These are phyloP conservation scores for Deroptyus accipitrinus DNA, from an alignment of 2,113 vertebrate genomes.

Conservation along the genomic window DNA sequence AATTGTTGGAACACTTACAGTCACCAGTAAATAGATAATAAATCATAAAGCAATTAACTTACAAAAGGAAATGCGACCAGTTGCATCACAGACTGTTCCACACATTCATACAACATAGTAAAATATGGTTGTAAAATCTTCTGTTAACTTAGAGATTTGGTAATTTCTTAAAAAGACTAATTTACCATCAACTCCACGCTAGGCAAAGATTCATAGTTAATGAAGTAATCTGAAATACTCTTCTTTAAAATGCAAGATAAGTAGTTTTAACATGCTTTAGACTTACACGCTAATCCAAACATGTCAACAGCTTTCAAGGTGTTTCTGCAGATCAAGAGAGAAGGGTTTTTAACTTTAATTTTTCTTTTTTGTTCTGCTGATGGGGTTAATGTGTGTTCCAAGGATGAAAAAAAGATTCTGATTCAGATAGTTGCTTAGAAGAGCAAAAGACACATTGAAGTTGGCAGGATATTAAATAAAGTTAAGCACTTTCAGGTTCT, in stretches of 20 bases:
- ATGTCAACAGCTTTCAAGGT: neutral
- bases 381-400: neutral
- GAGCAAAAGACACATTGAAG: neutral
- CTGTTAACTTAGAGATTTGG: neutral
- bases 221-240: neutral
- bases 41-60: neutral
- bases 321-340: neutral
- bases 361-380: neutral
- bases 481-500: neutral
- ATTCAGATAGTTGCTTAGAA: neutral
- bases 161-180: neutral
- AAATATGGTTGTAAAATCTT: neutral
- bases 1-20: neutral
- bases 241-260: neutral
- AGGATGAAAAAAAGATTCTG: neutral
- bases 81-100: neutral
- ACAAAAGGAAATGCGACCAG: neutral
- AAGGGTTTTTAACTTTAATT: neutral
- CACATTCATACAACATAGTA: neutral
- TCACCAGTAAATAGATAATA: neutral
- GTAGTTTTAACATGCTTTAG: neutral
- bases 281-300: neutral
- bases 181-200: neutral
- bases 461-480: slow-evolving; percentile 43
- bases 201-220: neutral